Base-by-base conservation (phyloP, 2,113 vertebrate genomes). In the Bos indicus region DNA sequence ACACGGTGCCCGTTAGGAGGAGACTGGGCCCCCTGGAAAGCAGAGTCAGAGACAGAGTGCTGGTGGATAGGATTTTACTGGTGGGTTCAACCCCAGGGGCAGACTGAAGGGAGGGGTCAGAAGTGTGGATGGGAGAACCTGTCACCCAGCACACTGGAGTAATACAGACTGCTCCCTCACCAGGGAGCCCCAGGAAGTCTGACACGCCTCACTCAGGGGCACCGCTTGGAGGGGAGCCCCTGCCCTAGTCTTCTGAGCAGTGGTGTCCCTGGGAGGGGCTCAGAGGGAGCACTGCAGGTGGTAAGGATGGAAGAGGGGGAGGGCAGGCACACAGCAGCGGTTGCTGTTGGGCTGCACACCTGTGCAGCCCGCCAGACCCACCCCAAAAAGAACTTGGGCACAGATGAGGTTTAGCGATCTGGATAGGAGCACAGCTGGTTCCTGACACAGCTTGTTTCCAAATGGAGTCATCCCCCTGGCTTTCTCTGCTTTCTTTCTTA, bases 61-160 rank as follows among this genome's bases (percentile, higher is more conserved):
- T 48, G 14, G 9, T 1, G 11, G 54, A 46, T 28, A 1, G 6
- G 43, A 23, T 33, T 64, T 40, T 7, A 8, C 9, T 1, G 13
- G 28, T 10, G 7, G 48, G 57, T 4, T 2, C 2, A 13, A 11
- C 1, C 7, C n/a, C 60, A 8, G 67, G 56, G 25, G 13, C 57
- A 40, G 86, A n/a, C 51, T 5, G n/a, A 48, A 23, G 30, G 3
- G 11, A 26, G 7, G 1, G 5, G 13, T 21, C 33, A 6, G 11
- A 46, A 48, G 43, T 0, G 5, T 5, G 40, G 21, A 25, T 0
- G 0, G 40, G 67, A 54, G 2, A 16, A 17, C 25, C 10, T 8
- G 19, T 11, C 7, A 5, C 9, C 46, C 30, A 25, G 46, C 21
- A 16, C 59, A 6, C 60, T 56, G 23, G 4, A 23, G 36, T 12